These are phyloP conservation scores for Acanthurus leucopareius DNA, from an alignment of 2,797 vertebrate genomes.

Conservation along the genomic window DNA sequence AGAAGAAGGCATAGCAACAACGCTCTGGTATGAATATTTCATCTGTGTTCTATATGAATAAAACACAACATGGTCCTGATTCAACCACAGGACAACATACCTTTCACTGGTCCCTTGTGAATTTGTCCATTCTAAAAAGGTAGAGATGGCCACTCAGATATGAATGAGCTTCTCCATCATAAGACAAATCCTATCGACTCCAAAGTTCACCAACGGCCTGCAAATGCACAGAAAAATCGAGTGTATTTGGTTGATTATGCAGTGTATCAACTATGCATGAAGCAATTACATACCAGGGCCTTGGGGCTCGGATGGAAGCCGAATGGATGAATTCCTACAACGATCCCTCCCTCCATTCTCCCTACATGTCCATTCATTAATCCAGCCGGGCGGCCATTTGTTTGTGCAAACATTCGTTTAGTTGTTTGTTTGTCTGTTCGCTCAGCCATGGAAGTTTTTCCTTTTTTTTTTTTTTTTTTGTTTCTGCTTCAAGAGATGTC, in stretches of 20 bases:
- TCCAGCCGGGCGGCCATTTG: constrained; percentile 63
- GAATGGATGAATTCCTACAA: constrained; percentile 69
- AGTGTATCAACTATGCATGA: constrained; percentile 83
- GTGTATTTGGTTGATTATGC: constrained; percentile 78
- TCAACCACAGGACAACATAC: constrained; percentile 59
- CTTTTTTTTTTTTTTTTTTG: background rate
- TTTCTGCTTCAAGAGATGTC: constrained; percentile 31
- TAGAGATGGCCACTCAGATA: constrained; percentile 46
- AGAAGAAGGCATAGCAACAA: constrained; percentile 58
- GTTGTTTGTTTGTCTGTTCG: constrained; percentile 66
- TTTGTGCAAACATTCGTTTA: constrained; percentile 76
- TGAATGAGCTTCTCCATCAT: constrained; percentile 57
- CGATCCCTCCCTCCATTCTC: constrained; percentile 45
- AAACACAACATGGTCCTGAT: constrained; percentile 70
- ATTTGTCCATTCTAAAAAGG: constrained; percentile 30
- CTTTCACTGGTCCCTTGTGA: constrained; percentile 54
- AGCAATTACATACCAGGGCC: constrained; percentile 78
- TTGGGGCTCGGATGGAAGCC: constrained; percentile 67
- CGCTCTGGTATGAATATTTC: constrained; percentile 74
- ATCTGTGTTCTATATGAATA: constrained; percentile 79
- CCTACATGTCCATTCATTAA: constrained; percentile 74
- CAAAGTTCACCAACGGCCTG: constrained; percentile 38
- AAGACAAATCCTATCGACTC: constrained; percentile 41
- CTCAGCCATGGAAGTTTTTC: constrained; percentile 43
- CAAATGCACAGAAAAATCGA: constrained; percentile 44